Percentiles rank a stretch among this genome's conserved stretches.
Evolutionary conservation across 2,113 vertebrate species (phyloP).

Genomic region (Triplophysa siluroides): DNA sequence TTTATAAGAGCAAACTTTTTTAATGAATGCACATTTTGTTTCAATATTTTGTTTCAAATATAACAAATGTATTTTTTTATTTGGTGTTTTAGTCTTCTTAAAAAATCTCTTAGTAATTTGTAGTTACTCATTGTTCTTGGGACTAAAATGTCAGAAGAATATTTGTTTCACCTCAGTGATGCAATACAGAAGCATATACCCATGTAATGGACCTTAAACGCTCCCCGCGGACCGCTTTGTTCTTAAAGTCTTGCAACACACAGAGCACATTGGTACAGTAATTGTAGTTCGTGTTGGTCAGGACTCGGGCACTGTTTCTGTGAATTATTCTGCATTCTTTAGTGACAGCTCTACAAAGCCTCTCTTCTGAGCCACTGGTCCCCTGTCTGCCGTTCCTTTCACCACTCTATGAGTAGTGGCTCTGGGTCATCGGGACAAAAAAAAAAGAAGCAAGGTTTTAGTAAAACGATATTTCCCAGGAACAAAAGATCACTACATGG

Average conservation of each 20-base stretch:
- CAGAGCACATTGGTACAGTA: slow-evolving; percentile 9
- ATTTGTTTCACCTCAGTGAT: neutral
- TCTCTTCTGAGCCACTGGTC: slow-evolving; percentile 10
- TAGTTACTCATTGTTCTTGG: too few relatives aligned
- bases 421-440: slow-evolving; percentile 13
- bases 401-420: slow-evolving; percentile 8
- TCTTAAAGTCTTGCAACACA: neutral
- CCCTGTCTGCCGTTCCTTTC: slow-evolving; percentile 32
- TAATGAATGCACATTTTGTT: too few relatives aligned
- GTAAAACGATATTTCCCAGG: neutral
- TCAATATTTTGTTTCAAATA: too few relatives aligned
- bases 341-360: slow-evolving; percentile 3
- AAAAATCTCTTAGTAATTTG: too few relatives aligned
- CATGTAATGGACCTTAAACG: slow-evolving; percentile 2
- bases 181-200: neutral
- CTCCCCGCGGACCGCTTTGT: neutral
- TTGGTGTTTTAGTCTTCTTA: too few relatives aligned
- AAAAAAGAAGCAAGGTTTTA: slow-evolving; percentile 15
- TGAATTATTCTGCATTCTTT: slow-evolving; percentile 5
- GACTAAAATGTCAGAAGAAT: neutral
- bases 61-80: too few relatives aligned
- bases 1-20: too few relatives aligned
- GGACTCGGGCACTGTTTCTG: neutral
- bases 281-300: slow-evolving; percentile 8
- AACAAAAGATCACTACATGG: neutral